Evolutionary conservation across 2,797 vertebrate genomes (phyloP).

Genomic region (Tachyglossus aculeatus): DNA sequence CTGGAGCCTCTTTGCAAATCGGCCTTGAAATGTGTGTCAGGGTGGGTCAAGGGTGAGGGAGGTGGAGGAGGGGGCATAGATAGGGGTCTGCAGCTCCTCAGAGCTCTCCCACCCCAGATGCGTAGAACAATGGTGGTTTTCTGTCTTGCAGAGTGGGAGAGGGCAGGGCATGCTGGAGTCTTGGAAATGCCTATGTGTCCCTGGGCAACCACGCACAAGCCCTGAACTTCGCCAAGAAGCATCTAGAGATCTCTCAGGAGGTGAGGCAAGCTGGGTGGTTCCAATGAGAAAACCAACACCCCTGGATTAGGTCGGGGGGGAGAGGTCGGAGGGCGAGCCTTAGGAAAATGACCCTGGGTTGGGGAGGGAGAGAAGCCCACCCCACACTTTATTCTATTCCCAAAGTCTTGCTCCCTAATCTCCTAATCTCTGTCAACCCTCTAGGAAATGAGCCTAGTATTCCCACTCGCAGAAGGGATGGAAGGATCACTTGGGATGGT

Average conservation of each 20-base stretch:
- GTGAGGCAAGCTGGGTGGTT: slow-evolving; percentile 67
- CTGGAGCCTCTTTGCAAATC: neutral
- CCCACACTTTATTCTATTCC: no score
- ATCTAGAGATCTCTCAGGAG: slow-evolving; percentile 94
- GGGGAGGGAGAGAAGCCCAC: no score
- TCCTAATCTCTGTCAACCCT: no score
- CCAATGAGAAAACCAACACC: neutral
- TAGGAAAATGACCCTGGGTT: no score
- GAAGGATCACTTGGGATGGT: no score
- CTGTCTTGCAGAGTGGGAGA: slow-evolving; percentile 87
- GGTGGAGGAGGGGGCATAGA: neutral
- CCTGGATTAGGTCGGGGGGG: no score
- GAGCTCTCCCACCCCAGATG: neutral
- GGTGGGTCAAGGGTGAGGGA: neutral
- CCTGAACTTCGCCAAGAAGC: slow-evolving; percentile 88
- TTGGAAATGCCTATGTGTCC: slow-evolving; percentile 92
- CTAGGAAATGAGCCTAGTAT: no score
- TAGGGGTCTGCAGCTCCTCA: neutral
- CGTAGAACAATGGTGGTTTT: slow-evolving; percentile 20
- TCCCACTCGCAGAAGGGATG: no score
- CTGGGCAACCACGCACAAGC: slow-evolving; percentile 90
- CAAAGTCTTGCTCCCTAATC: no score
- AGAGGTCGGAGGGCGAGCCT: no score
- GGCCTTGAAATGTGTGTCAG: neutral
- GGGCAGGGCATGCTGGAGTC: slow-evolving; percentile 95